Percentiles rank a stretch among this genome's conserved stretches.
These are phyloP conservation scores for Sinocyclocheilus rhinocerous DNA, from an alignment of 2,113 vertebrate species.

Conservation along the genomic window DNA sequence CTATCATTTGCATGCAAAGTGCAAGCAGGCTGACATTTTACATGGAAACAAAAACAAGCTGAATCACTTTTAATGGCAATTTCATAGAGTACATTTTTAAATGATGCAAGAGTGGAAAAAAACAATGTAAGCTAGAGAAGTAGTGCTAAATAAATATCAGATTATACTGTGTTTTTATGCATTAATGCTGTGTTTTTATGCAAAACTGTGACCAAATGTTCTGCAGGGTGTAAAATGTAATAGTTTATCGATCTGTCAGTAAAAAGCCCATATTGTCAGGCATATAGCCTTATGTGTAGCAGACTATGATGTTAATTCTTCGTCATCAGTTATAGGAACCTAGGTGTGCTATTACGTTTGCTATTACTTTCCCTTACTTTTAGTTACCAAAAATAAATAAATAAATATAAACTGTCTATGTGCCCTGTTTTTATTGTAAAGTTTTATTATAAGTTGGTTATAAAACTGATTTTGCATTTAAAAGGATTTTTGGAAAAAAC, in stretches of 20 bases:
- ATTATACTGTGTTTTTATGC: not conserved
- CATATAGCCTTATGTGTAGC: no score
- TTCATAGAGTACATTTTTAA: not conserved
- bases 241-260: no score
- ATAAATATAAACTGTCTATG: not conserved
- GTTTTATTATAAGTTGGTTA: not conserved
- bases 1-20: constrained; percentile 23
- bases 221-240: not conserved
- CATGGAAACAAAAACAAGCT: constrained; percentile 7
- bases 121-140: not conserved
- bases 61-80: not conserved
- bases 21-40: constrained; percentile 37
- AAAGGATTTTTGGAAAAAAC: not conserved
- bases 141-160: not conserved
- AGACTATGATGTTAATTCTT: no score
- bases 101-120: constrained; percentile 12
- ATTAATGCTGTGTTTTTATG: not conserved
- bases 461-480: not conserved
- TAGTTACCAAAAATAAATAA: not conserved
- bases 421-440: no score
- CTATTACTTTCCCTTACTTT: not conserved
- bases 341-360: no score
- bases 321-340: no score
- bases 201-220: not conserved
- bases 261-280: no score